Percentiles rank a stretch among this genome's conserved stretches.
Evolutionary conservation across 2,888 invertebrate species (phyloP).

Genomic region (Tromatobia lineatoria): DNA sequence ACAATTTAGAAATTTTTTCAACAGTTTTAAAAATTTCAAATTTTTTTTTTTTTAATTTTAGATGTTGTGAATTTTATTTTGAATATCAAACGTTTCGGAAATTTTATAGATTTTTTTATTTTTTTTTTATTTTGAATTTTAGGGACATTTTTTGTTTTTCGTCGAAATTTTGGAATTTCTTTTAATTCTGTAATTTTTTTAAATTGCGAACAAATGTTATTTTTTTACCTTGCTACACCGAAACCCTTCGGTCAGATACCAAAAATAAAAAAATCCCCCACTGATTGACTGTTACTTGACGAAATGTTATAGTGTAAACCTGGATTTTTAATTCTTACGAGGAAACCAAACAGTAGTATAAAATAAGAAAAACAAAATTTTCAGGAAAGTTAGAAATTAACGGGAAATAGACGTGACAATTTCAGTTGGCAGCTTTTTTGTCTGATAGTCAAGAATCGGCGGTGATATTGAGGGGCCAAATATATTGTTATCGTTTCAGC

Average conservation of each 20-base stretch:
- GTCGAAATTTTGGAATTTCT: neutral
- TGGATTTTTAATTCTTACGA: no score
- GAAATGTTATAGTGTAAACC: neutral
- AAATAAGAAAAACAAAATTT: neutral
- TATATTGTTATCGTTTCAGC: no score
- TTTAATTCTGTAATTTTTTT: neutral
- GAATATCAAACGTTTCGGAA: neutral
- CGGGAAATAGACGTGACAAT: neutral
- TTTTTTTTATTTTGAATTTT: neutral
- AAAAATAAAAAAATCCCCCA: neutral
- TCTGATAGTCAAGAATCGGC: neutral
- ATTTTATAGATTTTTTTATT: neutral
- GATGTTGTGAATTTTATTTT: no score
- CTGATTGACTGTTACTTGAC: neutral
- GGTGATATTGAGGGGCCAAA: neutral
- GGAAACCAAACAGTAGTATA: neutral
- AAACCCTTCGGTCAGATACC: neutral
- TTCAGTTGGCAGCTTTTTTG: neutral
- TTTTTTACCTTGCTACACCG: no score
- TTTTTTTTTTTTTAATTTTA: no score
- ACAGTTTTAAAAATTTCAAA: no score
- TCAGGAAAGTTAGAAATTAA: neutral
- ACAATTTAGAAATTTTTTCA: no score
- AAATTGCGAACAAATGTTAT: no score
- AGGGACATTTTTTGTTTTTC: neutral